A percentile compares a stretch with the other conserved stretches of the same genome.
Conservation (phyloP, 2,888 invertebrate species). For the Drosophila incognita region DNA sequence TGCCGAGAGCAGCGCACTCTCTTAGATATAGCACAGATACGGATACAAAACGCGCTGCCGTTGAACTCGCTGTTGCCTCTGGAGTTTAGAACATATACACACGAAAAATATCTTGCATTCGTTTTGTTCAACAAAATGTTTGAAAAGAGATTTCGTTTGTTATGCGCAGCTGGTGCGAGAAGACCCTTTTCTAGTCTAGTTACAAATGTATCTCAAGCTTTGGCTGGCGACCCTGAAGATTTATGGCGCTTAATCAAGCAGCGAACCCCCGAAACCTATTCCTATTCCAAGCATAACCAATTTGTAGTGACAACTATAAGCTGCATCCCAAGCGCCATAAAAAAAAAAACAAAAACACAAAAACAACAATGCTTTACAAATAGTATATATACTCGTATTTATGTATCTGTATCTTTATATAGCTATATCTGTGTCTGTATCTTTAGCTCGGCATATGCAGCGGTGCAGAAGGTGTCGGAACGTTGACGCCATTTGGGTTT, state of each 20-base stretch:
- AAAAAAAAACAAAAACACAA: conserved; percentile 33
- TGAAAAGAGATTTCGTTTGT: conserved; percentile 51
- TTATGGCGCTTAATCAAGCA: conserved; percentile 75
- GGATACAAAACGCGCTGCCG: conserved; percentile 25
- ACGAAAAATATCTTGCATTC: conserved; percentile 25
- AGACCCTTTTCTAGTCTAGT: conserved; percentile 57
- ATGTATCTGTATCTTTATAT: conserved; percentile 28
- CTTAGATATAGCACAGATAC: conserved; percentile 16
- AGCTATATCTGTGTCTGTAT: conserved; percentile 34
- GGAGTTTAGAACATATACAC: conserved; percentile 15
- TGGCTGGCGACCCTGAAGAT: conserved; percentile 59
- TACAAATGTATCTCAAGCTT: conserved; percentile 59
- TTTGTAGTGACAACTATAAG: conserved; percentile 80
- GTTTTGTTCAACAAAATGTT: conserved; percentile 66
- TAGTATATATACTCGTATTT: conserved; percentile 9
- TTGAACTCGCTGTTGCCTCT: conserved; percentile 30
- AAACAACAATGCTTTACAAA: conserved; percentile 10
- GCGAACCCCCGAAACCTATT: conserved; percentile 34
- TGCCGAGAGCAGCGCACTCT: conserved; percentile 35
- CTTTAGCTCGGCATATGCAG: conserved; percentile 40
- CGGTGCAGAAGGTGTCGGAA: conserved; percentile 54
- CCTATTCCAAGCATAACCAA: conserved; percentile 57
- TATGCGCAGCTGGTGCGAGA: conserved; percentile 46
- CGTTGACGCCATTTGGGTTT: conserved; percentile 74
- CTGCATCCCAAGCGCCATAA: conserved; percentile 73